Evolutionary conservation across 2,797 vertebrate species (phyloP).

Genomic region (Apodemus agrarius): DNA sequence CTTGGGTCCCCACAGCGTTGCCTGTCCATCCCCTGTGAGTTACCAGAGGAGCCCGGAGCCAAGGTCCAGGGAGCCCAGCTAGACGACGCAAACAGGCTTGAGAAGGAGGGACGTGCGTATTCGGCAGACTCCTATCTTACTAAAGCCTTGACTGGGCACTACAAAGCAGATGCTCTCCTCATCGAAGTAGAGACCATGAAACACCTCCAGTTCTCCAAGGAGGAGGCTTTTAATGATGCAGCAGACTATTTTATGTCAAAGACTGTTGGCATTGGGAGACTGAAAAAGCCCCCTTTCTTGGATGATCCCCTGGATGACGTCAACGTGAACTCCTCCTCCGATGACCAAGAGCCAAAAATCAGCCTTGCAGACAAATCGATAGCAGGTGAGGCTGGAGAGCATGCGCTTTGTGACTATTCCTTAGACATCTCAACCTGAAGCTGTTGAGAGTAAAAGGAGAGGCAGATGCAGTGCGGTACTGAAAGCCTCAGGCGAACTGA

Average conservation of each 20-base stretch:
- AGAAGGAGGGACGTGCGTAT: constrained; percentile 70
- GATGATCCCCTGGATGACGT: constrained; percentile 82
- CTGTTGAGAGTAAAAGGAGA: constrained; percentile 53
- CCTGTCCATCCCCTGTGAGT: constrained; percentile 81
- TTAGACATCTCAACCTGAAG: constrained; percentile 63
- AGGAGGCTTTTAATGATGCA: constrained; percentile 78
- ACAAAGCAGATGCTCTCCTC: constrained; percentile 77
- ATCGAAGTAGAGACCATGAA: constrained; percentile 79
- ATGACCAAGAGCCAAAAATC: constrained; percentile 84
- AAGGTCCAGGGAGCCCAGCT: constrained; percentile 72
- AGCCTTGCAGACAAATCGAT: constrained; percentile 85
- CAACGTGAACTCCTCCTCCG: constrained; percentile 76
- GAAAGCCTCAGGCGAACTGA: constrained; percentile 66
- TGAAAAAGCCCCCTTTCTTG: constrained; percentile 86
- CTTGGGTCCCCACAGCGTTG: constrained; percentile 75
- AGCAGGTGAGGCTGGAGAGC: constrained; percentile 87
- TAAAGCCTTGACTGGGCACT: constrained; percentile 79
- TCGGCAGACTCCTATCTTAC: constrained; percentile 77
- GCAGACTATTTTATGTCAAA: constrained; percentile 86
- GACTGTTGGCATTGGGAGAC: constrained; percentile 82
- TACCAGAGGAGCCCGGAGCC: constrained; percentile 80
- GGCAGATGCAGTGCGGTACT: constrained; percentile 19
- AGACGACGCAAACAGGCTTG: constrained; percentile 44
- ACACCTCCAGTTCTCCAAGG: constrained; percentile 79
- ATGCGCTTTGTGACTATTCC: constrained; percentile 75